These are phyloP conservation scores for Myodes glareolus DNA, from an alignment of 2,113 vertebrate species.

Conservation along the genomic window DNA sequence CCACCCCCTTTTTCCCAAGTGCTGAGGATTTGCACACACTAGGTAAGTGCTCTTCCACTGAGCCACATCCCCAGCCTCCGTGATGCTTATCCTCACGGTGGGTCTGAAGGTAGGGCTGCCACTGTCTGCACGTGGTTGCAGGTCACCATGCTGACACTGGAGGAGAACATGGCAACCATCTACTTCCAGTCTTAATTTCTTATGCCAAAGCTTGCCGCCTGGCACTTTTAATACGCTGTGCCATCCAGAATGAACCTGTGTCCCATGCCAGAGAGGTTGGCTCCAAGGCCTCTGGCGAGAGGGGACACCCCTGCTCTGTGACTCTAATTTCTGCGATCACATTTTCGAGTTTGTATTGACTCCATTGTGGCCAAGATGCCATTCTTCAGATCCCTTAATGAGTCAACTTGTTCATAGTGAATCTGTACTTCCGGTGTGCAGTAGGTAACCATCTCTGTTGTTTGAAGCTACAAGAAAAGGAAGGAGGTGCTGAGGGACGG, in stretches of 20 bases:
- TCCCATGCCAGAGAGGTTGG: background rate
- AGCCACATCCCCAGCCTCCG: background rate
- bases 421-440: background rate
- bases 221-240: background rate
- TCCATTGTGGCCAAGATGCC: background rate
- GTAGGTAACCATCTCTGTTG: background rate
- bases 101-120: background rate
- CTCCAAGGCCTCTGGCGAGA: background rate
- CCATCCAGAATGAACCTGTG: background rate
- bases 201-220: background rate
- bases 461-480: background rate
- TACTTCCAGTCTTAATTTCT: background rate
- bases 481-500: background rate
- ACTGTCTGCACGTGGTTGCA: background rate
- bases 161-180: background rate
- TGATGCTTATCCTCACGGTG: background rate
- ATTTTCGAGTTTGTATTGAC: background rate
- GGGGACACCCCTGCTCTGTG: rapidly evolving
- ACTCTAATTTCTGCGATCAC: background rate
- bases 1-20: no score
- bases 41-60: background rate
- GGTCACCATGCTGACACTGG: background rate
- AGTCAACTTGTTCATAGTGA: background rate
- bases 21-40: background rate
- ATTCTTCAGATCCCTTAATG: background rate